Conservation (phyloP, 1,140 invertebrate genomes). For the Drosophila neocordata region DNA sequence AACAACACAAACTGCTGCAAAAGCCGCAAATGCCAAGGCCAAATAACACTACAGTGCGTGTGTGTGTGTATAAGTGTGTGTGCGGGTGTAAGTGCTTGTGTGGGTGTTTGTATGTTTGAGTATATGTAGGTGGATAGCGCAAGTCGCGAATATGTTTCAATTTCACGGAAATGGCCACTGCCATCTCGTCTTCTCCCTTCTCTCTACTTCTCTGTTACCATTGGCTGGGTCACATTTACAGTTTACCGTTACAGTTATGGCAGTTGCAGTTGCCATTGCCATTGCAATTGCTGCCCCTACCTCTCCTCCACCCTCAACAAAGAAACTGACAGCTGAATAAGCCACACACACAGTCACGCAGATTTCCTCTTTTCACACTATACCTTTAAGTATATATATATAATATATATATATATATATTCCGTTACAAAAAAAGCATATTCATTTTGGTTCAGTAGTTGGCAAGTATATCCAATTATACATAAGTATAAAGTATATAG, state of each 20-base stretch:
- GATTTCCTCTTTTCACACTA: constrained; percentile 33
- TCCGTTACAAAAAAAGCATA: background rate
- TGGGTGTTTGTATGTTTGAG: constrained; percentile 20
- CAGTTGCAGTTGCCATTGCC: constrained; percentile 17
- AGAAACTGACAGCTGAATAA: constrained; percentile 38
- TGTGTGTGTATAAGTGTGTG: constrained; percentile 7
- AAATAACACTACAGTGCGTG: constrained; percentile 38
- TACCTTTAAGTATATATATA: constrained; percentile 9
- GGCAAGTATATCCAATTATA: background rate
- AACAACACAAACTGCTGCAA: constrained; percentile 23
- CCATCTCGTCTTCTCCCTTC: too few species aligned
- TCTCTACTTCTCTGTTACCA: background rate
- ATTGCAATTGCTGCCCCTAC: constrained; percentile 2
- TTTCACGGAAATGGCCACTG: constrained; percentile 36
- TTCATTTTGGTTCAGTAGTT: background rate
- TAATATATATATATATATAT: background rate
- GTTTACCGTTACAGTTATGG: constrained; percentile 34
- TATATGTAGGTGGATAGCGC: constrained; percentile 8
- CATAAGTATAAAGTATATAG: background rate
- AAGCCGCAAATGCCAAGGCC: constrained; percentile 74
- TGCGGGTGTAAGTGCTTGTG: constrained; percentile 13
- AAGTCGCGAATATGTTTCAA: constrained; percentile 55
- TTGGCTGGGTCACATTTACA: constrained; percentile 29
- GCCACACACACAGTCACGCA: constrained; percentile 8
- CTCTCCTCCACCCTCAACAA: constrained; percentile 20